Evolutionary conservation across 92 coral and sea anemone genomes (phyloP).

Genomic region (Phenganax subtilis): DNA sequence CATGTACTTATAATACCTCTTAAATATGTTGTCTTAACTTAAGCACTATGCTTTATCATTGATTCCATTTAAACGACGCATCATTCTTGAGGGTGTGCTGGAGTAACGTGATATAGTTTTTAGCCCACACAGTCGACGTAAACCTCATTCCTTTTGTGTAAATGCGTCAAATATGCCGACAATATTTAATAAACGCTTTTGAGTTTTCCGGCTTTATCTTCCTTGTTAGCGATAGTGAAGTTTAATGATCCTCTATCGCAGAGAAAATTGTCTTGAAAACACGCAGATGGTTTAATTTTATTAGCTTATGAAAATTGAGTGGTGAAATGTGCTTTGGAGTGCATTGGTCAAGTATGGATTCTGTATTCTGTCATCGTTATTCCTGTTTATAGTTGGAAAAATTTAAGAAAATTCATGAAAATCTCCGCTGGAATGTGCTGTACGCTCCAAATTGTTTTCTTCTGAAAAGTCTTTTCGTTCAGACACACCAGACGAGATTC

Average conservation of each 20-base stretch:
- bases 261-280: no score
- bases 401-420: no score
- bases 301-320: constrained; percentile 3
- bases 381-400: no score
- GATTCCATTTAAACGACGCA: constrained; percentile 17
- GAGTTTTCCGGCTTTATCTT: background rate
- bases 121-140: background rate
- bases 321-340: constrained; percentile 6
- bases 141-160: background rate
- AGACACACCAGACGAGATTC: no score
- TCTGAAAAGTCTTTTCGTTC: no score
- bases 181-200: background rate
- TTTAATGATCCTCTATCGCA: background rate
- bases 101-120: background rate
- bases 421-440: no score
- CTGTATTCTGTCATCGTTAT: no score
- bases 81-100: background rate
- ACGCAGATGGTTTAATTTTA: background rate
- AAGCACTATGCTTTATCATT: background rate
- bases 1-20: background rate
- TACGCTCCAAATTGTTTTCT: no score
- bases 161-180: background rate
- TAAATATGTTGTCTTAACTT: background rate
- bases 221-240: background rate
- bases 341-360: background rate